These are phyloP conservation scores for Holocentrus rufus DNA, from an alignment of 2,797 vertebrate species.

Conservation along the genomic window DNA sequence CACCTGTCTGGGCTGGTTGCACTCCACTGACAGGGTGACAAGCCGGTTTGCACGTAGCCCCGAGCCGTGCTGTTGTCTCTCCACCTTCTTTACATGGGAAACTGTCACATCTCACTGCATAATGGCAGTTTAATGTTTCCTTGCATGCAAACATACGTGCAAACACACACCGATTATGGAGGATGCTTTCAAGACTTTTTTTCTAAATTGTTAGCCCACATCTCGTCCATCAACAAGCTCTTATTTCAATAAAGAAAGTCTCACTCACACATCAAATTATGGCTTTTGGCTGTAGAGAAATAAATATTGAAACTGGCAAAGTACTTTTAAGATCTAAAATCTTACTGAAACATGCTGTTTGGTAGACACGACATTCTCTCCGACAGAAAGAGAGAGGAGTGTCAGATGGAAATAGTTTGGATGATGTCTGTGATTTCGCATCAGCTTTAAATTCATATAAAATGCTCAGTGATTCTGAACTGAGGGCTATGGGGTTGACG, in stretches of 20 bases:
- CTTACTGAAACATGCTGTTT: too few species aligned
- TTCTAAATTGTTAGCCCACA: background rate
- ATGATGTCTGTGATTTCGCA: too few species aligned
- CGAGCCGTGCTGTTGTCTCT: constrained; percentile 15
- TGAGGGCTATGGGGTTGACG: too few species aligned
- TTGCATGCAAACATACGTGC: background rate
- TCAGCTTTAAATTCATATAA: too few species aligned
- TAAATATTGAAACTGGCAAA: too few species aligned
- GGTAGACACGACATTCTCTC: too few species aligned
- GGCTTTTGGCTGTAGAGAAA: too few species aligned
- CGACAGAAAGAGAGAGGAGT: too few species aligned
- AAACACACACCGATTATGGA: background rate
- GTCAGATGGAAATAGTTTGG: too few species aligned
- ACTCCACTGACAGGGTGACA: constrained; percentile 51
- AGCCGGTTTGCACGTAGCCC: constrained; percentile 52
- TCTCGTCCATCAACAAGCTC: background rate
- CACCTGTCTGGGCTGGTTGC: constrained; percentile 47
- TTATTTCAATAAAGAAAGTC: background rate
- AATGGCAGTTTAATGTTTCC: constrained; percentile 34
- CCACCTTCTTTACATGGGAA: constrained; percentile 3
- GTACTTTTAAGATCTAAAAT: too few species aligned
- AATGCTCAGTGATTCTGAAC: too few species aligned
- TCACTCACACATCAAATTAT: too few species aligned
- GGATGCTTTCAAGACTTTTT: background rate
- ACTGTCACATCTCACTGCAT: constrained; percentile 15